phyloP scores from a whole-genome alignment of 2,113 vertebrate genomes.

The Eleginops maclovinus region DNA sequence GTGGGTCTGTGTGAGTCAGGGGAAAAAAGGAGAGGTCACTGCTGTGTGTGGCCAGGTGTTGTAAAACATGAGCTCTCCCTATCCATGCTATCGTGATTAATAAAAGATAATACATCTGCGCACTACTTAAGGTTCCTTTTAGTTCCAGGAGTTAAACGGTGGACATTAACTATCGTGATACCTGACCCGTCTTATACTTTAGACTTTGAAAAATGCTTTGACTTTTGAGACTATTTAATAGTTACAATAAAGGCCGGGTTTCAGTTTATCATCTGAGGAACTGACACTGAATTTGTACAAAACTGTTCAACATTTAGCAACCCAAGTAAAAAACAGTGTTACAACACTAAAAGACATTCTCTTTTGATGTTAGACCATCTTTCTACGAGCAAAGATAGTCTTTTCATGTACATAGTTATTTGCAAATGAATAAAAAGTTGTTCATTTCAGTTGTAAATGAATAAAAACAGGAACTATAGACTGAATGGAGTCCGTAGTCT shows the following conservation, averaged over 20 bases:
- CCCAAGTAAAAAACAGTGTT: background rate
- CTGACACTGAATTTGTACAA: background rate
- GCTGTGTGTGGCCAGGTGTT: background rate
- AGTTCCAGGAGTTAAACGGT: too few relatives aligned
- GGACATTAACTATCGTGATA: too few relatives aligned
- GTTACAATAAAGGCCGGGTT: background rate
- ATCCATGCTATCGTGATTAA: background rate
- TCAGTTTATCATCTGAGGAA: background rate
- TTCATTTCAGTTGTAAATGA: background rate
- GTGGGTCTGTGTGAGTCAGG: background rate
- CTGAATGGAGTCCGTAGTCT: background rate
- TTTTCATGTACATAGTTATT: background rate
- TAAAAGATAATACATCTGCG: background rate
- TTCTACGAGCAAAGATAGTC: background rate
- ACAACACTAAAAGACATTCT: background rate
- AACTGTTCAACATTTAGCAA: background rate
- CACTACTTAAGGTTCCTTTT: background rate
- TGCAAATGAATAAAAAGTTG: background rate
- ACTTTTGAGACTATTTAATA: background rate
- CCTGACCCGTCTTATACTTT: too few relatives aligned
- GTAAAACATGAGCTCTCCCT: conserved; percentile 5
- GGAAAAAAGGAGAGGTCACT: background rate
- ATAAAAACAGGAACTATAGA: background rate
- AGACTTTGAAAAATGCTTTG: too few relatives aligned
- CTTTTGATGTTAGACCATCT: background rate